Conservation (phyloP, 2,888 invertebrate genomes). For the Spialia ferax region DNA sequence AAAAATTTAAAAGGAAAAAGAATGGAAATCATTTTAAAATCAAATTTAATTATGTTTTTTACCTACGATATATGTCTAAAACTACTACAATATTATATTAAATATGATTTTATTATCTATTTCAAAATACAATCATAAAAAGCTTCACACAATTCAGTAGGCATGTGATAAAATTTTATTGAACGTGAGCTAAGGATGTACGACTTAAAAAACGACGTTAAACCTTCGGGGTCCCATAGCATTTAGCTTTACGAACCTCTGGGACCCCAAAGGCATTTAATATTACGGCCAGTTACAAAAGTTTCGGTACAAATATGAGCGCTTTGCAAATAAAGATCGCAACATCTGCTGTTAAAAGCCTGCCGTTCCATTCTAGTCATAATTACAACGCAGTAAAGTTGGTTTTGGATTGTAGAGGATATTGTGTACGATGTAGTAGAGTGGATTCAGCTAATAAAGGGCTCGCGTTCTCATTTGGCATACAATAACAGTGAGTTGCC, state of each 20-base stretch:
- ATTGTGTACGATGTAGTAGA: constrained; percentile 27
- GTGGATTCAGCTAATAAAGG: constrained; percentile 44
- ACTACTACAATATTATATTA: too few species aligned
- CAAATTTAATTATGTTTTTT: too few species aligned
- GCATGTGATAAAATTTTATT: background rate
- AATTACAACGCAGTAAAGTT: constrained; percentile 8
- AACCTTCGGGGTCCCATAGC: constrained; percentile 19
- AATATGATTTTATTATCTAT: too few species aligned
- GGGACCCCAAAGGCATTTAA: constrained; percentile 28
- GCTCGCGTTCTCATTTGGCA: constrained; percentile 58
- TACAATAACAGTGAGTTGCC: constrained; percentile 55
- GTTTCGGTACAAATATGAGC: constrained; percentile 35
- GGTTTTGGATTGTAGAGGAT: background rate
- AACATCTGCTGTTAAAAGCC: constrained; percentile 17
- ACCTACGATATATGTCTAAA: too few species aligned
- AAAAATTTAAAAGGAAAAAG: background rate
- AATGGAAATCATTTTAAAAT: background rate
- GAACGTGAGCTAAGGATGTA: constrained; percentile 6
- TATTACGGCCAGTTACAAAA: constrained; percentile 36
- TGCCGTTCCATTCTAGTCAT: background rate
- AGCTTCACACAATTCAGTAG: too few species aligned
- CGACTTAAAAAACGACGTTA: constrained; percentile 5
- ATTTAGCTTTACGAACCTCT: constrained; percentile 25
- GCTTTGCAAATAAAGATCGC: constrained; percentile 34
- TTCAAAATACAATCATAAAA: too few species aligned